Base-by-base conservation (phyloP, 2,888 invertebrate genomes). In the Sycophila texana region DNA sequence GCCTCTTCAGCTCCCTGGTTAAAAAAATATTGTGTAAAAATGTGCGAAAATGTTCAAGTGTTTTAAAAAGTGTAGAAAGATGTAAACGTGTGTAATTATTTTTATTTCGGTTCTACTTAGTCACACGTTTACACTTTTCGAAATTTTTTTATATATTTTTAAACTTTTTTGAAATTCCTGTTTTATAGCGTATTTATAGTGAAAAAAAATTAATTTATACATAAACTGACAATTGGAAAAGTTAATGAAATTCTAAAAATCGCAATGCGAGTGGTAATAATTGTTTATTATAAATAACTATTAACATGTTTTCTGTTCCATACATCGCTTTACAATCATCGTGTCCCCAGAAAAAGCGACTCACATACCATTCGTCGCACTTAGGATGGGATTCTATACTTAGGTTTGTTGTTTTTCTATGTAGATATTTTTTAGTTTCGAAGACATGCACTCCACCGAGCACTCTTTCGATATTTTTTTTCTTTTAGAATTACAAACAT, bases 221-320 rank as follows among this genome's bases (percentile, higher is more conserved):
- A n/a, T n/a, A 26, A 26, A 26, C 2, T 26, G 26, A 26, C 2
- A 26, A 26, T 39, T 10, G 10, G 39, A 63, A 39, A 63, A 39
- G n/a, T n/a, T 7, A 68, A 16, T 68, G 10, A 61, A 72, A 72
- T 51, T n/a, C 55, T 47, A 26, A 10, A 47, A 4, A 10, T 7
- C 39, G 30, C 47, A 53, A 58, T 78, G 75, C 76, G 82, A 83
- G 85, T 87, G 85, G 84, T 87, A 86, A 87, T 87, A 87, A 87
- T 87, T 81, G 84, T 88, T 88, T 88, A 87, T 88, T 88, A 88
- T 86, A 88, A 88, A 88, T 86, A 87, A 87, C 86, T 87, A 86
- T 87, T 85, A 85, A 87, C 86, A 86, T 85, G 84, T 85, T 83
- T 86, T 84, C 83, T 83, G 81, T 83, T 84, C 79, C 86, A 85